Percentiles rank a stretch among this genome's conserved stretches.
These are phyloP conservation scores for Lophius americanus DNA, from an alignment of 2,797 vertebrate genomes.

Conservation along the genomic window DNA sequence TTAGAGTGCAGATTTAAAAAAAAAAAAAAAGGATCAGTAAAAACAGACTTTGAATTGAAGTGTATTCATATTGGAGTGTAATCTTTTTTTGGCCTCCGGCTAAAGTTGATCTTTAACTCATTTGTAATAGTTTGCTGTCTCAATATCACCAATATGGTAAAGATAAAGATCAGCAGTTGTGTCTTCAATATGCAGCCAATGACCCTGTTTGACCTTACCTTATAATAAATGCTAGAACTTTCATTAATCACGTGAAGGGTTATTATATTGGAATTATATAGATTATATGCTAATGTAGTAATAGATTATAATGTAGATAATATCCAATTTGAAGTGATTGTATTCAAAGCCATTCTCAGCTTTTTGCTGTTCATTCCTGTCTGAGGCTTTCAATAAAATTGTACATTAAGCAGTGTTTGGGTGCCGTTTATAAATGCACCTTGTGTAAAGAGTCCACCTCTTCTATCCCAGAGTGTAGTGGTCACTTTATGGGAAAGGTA, in stretches of 20 bases:
- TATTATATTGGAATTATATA: too few species aligned
- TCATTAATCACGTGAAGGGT: neutral
- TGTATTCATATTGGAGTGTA: neutral
- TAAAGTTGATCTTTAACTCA: neutral
- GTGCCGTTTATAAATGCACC: neutral
- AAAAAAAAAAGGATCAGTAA: neutral
- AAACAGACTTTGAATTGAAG: neutral
- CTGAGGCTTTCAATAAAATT: neutral
- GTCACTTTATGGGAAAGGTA: too few species aligned
- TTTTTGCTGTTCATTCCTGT: neutral
- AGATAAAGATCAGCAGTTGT: neutral
- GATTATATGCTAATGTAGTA: neutral
- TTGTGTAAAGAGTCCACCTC: neutral
- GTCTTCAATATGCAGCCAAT: neutral
- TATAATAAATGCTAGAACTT: neutral
- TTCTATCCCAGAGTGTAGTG: neutral
- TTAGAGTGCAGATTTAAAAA: neutral
- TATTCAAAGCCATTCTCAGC: neutral
- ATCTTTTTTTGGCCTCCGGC: neutral
- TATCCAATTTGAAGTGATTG: conserved; percentile 3
- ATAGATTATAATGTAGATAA: neutral
- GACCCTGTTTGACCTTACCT: neutral
- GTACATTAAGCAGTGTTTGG: neutral
- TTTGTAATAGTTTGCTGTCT: neutral
- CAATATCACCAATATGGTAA: neutral